A percentile compares a stretch with the other conserved stretches of the same genome.
Conservation (phyloP, 2,888 invertebrate genomes). For the Catocala nupta region DNA sequence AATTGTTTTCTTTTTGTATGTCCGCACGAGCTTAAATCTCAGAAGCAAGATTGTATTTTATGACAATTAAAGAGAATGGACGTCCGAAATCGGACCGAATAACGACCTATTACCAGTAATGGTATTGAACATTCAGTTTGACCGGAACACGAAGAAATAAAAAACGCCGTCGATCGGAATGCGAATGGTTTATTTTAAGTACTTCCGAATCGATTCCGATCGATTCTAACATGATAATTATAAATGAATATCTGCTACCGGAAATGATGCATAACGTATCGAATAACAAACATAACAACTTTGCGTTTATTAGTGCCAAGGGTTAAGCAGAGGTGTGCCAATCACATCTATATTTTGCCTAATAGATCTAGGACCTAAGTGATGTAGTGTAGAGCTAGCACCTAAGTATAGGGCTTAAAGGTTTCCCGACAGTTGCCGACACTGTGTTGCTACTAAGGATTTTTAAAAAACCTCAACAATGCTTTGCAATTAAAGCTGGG, state of each 20-base stretch:
- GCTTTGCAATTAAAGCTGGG: no score
- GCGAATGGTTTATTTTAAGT: conserved; percentile 23
- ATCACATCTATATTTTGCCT: no score
- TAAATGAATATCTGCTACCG: neutral
- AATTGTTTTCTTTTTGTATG: conserved; percentile 65
- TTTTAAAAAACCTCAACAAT: no score
- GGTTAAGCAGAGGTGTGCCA: no score
- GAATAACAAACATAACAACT: no score
- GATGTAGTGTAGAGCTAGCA: no score
- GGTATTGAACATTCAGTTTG: conserved; percentile 39
- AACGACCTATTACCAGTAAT: conserved; percentile 41
- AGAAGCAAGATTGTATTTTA: conserved; percentile 61
- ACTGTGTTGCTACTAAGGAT: no score
- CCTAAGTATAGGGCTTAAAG: no score
- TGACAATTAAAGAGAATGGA: conserved; percentile 61
- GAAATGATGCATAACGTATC: no score
- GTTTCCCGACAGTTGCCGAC: no score
- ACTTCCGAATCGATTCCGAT: conserved; percentile 33
- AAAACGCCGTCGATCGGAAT: conserved; percentile 28
- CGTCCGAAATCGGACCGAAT: conserved; percentile 41
- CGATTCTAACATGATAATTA: neutral
- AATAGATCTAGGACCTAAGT: no score
- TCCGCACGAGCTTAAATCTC: conserved; percentile 62
- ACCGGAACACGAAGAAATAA: conserved; percentile 41
- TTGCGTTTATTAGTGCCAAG: no score